Percentiles rank a stretch among this genome's conserved stretches.
These are phyloP conservation scores for Lagorchestes hirsutus DNA, from an alignment of 2,797 vertebrate genomes.

Conservation along the genomic window DNA sequence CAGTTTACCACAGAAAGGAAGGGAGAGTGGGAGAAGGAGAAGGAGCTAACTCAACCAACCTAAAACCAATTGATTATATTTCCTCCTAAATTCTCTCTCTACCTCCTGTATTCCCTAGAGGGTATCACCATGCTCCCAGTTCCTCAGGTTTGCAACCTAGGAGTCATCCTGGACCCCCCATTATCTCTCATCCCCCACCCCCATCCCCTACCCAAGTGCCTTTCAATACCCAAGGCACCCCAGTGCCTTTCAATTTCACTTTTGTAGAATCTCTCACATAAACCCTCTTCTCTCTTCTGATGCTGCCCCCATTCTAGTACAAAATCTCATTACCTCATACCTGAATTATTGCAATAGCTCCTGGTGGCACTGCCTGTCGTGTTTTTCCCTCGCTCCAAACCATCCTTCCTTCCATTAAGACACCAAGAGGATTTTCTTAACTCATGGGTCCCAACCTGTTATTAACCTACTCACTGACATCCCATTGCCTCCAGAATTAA, in stretches of 20 bases:
- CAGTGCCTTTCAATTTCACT: too few species aligned
- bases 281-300: too few species aligned
- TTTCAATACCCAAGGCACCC: too few species aligned
- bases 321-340: too few species aligned
- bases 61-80: background rate
- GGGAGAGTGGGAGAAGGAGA: too few species aligned
- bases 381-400: background rate
- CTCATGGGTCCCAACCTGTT: background rate
- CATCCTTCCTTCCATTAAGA: background rate
- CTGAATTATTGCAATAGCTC: background rate
- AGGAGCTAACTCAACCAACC: background rate
- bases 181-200: too few species aligned
- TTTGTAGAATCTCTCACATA: too few species aligned
- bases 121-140: background rate
- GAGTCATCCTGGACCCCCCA: background rate
- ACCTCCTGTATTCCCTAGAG: background rate
- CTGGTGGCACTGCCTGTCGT: too few species aligned
- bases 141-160: background rate
- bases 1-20: too few species aligned
- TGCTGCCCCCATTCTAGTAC: too few species aligned
- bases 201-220: too few species aligned
- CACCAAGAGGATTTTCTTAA: background rate
- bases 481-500: background rate
- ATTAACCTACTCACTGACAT: background rate
- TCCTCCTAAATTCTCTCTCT: too few species aligned